Conservation (phyloP, 2,113 vertebrate genomes). For the Nothobranchius kuhntae region DNA sequence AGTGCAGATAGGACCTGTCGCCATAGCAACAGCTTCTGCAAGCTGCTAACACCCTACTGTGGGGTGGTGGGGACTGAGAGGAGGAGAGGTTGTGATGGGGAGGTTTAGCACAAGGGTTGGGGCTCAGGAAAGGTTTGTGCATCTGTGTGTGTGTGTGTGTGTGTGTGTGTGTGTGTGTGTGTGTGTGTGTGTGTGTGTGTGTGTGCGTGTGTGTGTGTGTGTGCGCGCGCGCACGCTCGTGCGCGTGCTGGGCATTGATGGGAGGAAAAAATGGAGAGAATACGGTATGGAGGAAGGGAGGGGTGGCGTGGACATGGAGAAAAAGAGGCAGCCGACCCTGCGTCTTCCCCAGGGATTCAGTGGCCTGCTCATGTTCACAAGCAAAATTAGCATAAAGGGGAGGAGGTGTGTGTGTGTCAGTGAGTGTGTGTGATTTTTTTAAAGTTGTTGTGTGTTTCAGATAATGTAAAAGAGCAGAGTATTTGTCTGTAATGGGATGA, state of each 20-base stretch:
- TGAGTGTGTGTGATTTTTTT: constrained; percentile 23
- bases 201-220: constrained; percentile 2
- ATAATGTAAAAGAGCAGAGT: constrained; percentile 41
- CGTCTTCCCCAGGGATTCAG: constrained; percentile 76
- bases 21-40: constrained; percentile 84
- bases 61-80: constrained; percentile 50
- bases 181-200: neutral
- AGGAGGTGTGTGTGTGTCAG: constrained; percentile 38
- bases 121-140: constrained; percentile 33
- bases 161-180: no score
- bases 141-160: constrained; percentile 8
- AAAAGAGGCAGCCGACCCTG: constrained; percentile 67
- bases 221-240: no score
- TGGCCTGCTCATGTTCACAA: constrained; percentile 79
- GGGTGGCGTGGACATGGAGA: constrained; percentile 45
- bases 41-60: constrained; percentile 81
- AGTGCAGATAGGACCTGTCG: constrained; percentile 83
- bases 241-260: constrained; percentile 13
- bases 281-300: constrained; percentile 32
- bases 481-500: constrained; percentile 54
- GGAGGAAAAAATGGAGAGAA: constrained; percentile 44
- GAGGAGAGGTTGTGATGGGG: constrained; percentile 54
- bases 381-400: constrained; percentile 81
- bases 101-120: constrained; percentile 54
- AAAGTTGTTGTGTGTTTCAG: constrained; percentile 26